Evolutionary conservation across 2,113 vertebrate species (phyloP).

Genomic region (Spea multiplicata): DNA sequence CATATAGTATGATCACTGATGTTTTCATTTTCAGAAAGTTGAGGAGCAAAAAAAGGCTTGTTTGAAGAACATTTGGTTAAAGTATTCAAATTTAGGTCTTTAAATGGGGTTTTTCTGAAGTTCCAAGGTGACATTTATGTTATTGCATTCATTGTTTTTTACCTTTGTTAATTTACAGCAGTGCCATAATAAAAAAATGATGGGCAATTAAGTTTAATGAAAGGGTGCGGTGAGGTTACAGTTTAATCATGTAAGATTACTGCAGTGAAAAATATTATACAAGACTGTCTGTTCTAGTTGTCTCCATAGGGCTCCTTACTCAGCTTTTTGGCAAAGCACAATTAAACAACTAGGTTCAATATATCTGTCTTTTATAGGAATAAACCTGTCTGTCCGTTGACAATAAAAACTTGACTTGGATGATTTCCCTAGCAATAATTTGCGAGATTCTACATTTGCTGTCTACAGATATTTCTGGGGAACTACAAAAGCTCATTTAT

Average conservation of each 20-base stretch:
- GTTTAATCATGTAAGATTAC: slow-evolving; percentile 5
- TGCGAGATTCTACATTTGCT: background rate
- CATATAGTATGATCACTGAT: no score
- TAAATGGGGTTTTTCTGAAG: slow-evolving; percentile 1
- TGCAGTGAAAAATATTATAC: background rate
- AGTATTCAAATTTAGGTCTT: background rate
- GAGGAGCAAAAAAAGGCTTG: no score
- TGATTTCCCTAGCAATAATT: background rate
- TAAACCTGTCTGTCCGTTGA: slow-evolving; percentile 3
- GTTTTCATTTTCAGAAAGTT: no score
- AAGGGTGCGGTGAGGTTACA: background rate
- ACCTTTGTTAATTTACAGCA: slow-evolving; percentile 19
- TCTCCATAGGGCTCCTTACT: background rate
- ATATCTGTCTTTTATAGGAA: slow-evolving; percentile 1
- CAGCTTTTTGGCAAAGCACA: slow-evolving; percentile 21
- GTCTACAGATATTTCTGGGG: slow-evolving; percentile 10
- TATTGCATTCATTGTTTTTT: slow-evolving; percentile 27
- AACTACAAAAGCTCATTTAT: slow-evolving; percentile 26
- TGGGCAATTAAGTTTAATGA: background rate
- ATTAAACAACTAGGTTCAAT: slow-evolving; percentile 2
- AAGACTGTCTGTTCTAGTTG: slow-evolving; percentile 1
- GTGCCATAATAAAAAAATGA: slow-evolving; percentile 16
- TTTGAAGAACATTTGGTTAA: no score
- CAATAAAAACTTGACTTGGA: slow-evolving; percentile 19
- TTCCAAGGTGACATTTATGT: slow-evolving; percentile 43